Evolutionary conservation across 2,797 vertebrate species (phyloP).

Genomic region (Varecia variegata): DNA sequence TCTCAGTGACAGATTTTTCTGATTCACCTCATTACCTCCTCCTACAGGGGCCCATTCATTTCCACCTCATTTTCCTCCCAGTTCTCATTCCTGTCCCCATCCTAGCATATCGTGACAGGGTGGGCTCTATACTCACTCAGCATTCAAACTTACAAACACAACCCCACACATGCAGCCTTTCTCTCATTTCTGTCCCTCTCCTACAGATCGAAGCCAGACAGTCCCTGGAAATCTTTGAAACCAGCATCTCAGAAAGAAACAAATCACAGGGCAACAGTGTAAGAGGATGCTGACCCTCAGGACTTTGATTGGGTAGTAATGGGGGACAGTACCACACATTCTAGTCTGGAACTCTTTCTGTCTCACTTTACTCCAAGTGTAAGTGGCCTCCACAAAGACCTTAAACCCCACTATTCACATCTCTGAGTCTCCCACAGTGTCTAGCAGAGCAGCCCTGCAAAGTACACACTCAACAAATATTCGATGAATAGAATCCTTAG

Average conservation of each 20-base stretch:
- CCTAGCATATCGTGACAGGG: background rate
- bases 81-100: background rate
- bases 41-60: constrained; percentile 67
- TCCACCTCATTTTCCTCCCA: constrained; percentile 69
- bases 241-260: constrained; percentile 24
- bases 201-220: background rate
- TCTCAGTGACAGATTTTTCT: constrained; percentile 72
- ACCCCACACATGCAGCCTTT: background rate
- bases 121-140: background rate
- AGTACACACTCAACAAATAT: background rate
- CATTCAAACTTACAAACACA: background rate
- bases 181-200: background rate
- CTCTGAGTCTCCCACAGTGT: background rate
- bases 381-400: background rate
- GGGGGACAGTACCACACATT: background rate
- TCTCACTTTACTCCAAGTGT: background rate
- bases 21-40: constrained; percentile 76
- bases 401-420: background rate
- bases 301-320: background rate
- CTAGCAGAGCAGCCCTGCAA: background rate
- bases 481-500: background rate
- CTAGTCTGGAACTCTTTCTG: background rate
- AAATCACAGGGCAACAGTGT: background rate
- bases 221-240: constrained; percentile 56
- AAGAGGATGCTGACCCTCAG: background rate